A percentile compares a stretch with the other conserved stretches of the same genome.
phyloP scores from a whole-genome alignment of 2,888 invertebrate species.

The Siphlonurus alternatus region DNA sequence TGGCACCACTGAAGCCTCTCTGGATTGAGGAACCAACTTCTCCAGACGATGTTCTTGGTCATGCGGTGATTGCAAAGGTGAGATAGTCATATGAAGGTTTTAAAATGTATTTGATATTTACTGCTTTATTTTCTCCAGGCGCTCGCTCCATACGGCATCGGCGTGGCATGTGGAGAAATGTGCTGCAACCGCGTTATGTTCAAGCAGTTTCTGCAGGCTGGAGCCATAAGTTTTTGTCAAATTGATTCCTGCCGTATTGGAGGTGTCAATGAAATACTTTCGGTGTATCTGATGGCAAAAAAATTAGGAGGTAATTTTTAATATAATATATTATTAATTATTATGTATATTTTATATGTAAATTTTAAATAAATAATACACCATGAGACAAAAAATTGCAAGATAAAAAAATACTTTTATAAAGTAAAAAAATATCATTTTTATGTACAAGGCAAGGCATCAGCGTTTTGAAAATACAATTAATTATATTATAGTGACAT shows the following conservation, averaged over 20 bases:
- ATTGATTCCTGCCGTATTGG: conserved; percentile 80
- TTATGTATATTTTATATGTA: not conserved
- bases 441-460: too few species aligned
- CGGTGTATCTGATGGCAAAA: conserved; percentile 77
- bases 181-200: conserved; percentile 84
- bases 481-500: too few species aligned
- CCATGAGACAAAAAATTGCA: not conserved
- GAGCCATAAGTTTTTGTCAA: conserved; percentile 73
- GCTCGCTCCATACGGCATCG: conserved; percentile 51
- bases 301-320: conserved; percentile 48
- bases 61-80: conserved; percentile 59
- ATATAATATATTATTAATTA: too few species aligned
- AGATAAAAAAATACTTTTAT: too few species aligned
- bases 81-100: conserved; percentile 13
- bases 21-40: conserved; percentile 94
- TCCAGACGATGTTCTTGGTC: conserved; percentile 81
- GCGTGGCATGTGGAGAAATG: conserved; percentile 85
- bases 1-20: conserved; percentile 52
- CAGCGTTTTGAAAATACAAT: too few species aligned
- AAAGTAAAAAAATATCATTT: too few species aligned
- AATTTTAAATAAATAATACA: not conserved
- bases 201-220: conserved; percentile 71
- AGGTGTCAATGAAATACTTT: conserved; percentile 71
- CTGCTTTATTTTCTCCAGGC: conserved; percentile 22
- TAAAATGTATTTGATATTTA: not conserved